These are phyloP conservation scores for Chelonus formosanus DNA, from an alignment of 2,888 invertebrate species.

Conservation along the genomic window DNA sequence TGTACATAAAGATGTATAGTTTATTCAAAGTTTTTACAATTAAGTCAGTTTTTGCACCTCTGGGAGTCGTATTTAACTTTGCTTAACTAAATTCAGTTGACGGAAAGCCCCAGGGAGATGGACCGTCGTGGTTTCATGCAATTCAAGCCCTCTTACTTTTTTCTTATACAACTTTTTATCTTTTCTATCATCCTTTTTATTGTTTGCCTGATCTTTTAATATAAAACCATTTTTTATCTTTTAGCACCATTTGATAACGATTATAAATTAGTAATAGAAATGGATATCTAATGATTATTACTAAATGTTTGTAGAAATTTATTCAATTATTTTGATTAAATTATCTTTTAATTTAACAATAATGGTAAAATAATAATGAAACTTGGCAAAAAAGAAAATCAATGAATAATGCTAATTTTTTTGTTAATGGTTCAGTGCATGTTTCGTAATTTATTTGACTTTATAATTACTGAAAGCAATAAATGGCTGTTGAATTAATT, in stretches of 20 bases:
- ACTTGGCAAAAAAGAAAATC: too few relatives aligned
- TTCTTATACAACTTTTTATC: slow-evolving; percentile 44
- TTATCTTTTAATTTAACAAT: too few relatives aligned
- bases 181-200: slow-evolving; percentile 22
- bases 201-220: slow-evolving; percentile 13
- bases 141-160: slow-evolving; percentile 39
- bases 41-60: slow-evolving; percentile 59
- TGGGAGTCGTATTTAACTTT: slow-evolving; percentile 64
- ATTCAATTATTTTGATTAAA: too few relatives aligned
- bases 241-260: too few relatives aligned
- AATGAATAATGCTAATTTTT: too few relatives aligned
- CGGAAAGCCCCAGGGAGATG: slow-evolving; percentile 58
- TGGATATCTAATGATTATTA: too few relatives aligned
- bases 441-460: too few relatives aligned
- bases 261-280: too few relatives aligned
- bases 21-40: slow-evolving; percentile 58
- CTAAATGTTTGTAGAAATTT: too few relatives aligned
- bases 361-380: too few relatives aligned
- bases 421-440: too few relatives aligned
- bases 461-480: too few relatives aligned
- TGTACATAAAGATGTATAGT: neutral
- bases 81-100: slow-evolving; percentile 64
- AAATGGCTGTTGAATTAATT: slow-evolving; percentile 3
- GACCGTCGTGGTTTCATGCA: slow-evolving; percentile 48
- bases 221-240: slow-evolving; percentile 11